Base-by-base conservation (phyloP, 2,113 vertebrate species). In the Phylloscopus trochilus region DNA sequence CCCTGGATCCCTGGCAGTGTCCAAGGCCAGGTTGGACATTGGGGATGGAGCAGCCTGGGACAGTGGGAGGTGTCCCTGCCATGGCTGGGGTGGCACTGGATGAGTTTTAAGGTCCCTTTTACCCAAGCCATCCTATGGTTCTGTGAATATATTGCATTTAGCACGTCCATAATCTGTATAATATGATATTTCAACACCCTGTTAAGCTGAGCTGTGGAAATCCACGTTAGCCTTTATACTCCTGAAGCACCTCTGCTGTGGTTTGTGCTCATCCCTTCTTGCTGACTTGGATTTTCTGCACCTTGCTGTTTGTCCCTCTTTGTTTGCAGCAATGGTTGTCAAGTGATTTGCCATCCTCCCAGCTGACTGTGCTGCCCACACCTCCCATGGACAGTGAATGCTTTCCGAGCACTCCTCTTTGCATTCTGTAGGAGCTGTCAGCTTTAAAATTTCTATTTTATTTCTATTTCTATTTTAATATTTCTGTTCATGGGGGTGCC, bases 31-130 rank as follows among this genome's bases (percentile, higher is more conserved):
- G 70, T 0, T 75, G 69, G 69, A 20, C 0, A 41, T 13, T 41
- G 7, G 68, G 13, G 46, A 12, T 5, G 53, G 53, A 60, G n/a
- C n/a, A 35, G 0, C 47, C 47, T 76, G 70, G 70, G 47, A 4
- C 0, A 0, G 41, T 47, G 78, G 24, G 0, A 68, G 20, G 11
- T 15, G 69, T 39, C 53, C 60, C 46, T 75, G 69, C 9, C 39
- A 26, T 30, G n/a, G 28, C 62, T 26, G 37, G 13, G 13, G 6
- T 47, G 47, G n/a, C 0, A 35, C 3, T 0, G 1, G 26, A 2
- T 22, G 62, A 7, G 0, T 1, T 75, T 53, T 15, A 11, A 55
- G 11, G n/a, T 68, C 13, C 15, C 7, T 53, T 46, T 13, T 4
- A 60, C 53, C n/a, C 28, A 53, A 39, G 19, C 39, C 39, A 31